Evolutionary conservation across 2,113 vertebrate species (phyloP).

Genomic region (Nyctibius bracteatus): DNA sequence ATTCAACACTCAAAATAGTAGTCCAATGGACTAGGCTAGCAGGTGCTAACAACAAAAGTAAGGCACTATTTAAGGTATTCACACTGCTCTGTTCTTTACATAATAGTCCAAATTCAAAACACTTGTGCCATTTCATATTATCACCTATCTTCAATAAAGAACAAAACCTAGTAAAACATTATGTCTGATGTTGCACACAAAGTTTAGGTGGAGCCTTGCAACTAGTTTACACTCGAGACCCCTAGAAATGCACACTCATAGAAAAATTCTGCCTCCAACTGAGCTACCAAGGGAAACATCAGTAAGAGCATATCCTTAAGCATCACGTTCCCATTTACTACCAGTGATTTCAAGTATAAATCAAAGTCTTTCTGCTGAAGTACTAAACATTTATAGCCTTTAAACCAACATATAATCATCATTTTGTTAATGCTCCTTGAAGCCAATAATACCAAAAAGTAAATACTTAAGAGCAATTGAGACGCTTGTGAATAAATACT

Average conservation of each 20-base stretch:
- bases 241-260: neutral
- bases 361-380: neutral
- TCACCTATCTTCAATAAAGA: neutral
- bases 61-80: neutral
- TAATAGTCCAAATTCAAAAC: neutral
- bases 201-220: neutral
- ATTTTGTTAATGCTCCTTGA: slow-evolving; percentile 1
- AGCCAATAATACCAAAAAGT: neutral
- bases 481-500: neutral
- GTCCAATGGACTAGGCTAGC: neutral
- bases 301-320: neutral
- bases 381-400: slow-evolving; percentile 7
- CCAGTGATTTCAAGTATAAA: neutral
- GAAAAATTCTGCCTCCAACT: neutral
- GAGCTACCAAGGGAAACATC: neutral
- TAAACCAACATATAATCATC: neutral
- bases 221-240: rapidly evolving
- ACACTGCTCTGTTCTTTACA: neutral
- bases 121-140: neutral
- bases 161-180: neutral
- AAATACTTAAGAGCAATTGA: slow-evolving; percentile 17
- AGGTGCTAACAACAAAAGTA: neutral
- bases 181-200: neutral
- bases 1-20: neutral
- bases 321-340: neutral